A percentile compares a stretch with the other conserved stretches of the same genome.
phyloP scores from a whole-genome alignment of 2,113 vertebrate genomes.

The Neolamprologus caudopunctatus region DNA sequence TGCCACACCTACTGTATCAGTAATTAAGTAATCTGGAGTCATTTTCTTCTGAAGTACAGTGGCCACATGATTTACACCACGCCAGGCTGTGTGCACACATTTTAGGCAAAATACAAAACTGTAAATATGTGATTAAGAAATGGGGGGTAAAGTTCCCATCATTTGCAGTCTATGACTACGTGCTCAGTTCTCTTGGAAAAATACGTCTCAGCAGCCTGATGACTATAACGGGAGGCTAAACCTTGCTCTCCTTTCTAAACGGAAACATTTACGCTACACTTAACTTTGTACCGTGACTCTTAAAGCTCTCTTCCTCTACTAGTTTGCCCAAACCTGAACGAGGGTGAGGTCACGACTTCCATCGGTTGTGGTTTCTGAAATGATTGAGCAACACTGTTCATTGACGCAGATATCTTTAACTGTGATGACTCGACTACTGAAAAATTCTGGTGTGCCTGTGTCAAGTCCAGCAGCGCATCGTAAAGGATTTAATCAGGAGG shows the following conservation, averaged over 20 bases:
- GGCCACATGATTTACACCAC: not conserved
- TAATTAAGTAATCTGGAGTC: not conserved
- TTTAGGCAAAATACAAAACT: not conserved
- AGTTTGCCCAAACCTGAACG: not conserved
- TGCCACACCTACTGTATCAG: not conserved
- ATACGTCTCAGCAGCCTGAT: not conserved
- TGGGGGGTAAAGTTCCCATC: not conserved
- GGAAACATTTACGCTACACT: not conserved
- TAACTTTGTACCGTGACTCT: not conserved
- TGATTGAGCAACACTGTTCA: constrained; percentile 56
- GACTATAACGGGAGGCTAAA: constrained; percentile 13
- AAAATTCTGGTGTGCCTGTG: constrained; percentile 13
- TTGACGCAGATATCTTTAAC: constrained; percentile 55
- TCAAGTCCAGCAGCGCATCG: not conserved
- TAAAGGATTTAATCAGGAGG: not conserved
- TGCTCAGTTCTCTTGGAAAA: not conserved
- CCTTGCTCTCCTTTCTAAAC: not conserved
- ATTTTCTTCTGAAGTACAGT: not conserved
- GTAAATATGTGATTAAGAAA: not conserved
- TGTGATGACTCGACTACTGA: constrained; percentile 55
- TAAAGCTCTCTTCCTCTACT: not conserved
- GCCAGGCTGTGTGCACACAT: not conserved
- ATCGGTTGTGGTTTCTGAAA: constrained; percentile 53
- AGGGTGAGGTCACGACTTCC: constrained; percentile 48
- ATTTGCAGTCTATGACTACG: not conserved